These are phyloP conservation scores for Tineola bisselliella DNA, from an alignment of 2,888 invertebrate species.

Conservation along the genomic window DNA sequence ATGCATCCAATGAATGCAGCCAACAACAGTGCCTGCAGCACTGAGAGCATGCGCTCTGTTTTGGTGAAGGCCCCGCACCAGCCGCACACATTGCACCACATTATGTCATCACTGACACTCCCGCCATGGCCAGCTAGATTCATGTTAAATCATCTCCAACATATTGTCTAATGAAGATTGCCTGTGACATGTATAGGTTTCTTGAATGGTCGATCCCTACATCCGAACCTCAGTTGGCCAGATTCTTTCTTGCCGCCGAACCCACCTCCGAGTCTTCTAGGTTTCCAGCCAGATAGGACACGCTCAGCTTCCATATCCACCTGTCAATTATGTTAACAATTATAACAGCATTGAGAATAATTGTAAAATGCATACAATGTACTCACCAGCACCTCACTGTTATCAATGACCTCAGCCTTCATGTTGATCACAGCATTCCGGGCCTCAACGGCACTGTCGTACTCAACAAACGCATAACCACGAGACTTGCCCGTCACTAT, in stretches of 20 bases:
- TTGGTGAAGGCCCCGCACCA: conserved; percentile 51
- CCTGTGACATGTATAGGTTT: conserved; percentile 60
- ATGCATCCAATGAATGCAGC: conserved; percentile 31
- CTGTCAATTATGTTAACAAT: conserved; percentile 7
- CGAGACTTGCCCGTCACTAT: conserved; percentile 85
- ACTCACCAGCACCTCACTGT: conserved; percentile 69
- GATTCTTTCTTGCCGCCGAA: conserved; percentile 88
- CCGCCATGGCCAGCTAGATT: background rate
- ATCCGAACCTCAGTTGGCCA: conserved; percentile 88
- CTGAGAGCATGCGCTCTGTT: conserved; percentile 32
- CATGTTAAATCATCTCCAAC: no score
- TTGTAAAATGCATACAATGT: no score
- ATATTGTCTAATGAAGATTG: background rate
- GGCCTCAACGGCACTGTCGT: conserved; percentile 68
- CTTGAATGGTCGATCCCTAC: conserved; percentile 79
- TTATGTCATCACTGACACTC: no score
- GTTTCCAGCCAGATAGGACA: conserved; percentile 80
- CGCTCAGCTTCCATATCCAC: conserved; percentile 83
- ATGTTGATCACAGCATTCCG: conserved; percentile 70
- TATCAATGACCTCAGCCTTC: conserved; percentile 72
- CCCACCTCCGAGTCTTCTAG: conserved; percentile 86
- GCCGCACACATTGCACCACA: conserved; percentile 35
- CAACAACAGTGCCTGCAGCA: conserved; percentile 34
- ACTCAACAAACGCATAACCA: conserved; percentile 89
- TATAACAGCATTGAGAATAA: no score